Evolutionary conservation across 2,888 invertebrate species (phyloP), one percentile per base, ranked within the genome.

Genomic region (Onthophagus sagittarius): DNA sequence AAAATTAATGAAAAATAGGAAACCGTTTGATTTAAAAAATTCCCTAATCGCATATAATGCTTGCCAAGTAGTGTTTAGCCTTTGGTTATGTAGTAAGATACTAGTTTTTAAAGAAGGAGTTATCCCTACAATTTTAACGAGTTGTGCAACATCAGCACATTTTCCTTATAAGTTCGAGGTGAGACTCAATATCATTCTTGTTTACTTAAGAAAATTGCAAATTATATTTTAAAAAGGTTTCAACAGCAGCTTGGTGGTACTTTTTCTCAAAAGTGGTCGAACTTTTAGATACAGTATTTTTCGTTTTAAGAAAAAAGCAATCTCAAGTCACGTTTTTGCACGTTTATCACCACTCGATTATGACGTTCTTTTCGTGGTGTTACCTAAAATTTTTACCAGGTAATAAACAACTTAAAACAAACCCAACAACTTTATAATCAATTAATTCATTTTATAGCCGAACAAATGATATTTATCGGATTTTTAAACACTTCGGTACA

Each of bases 401-500:
- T 23, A 23, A 23, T 23, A 23, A 23, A 65, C 65, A 11, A 5
- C 7, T 64, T 14, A 64, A 11, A 13, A 13, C 64, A 15, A 15
- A 63, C n/a, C n/a, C 3, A 23, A 23, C 3, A 23, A 23, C 3
- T 23, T 3, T 23, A 23, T 23, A 92, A 0, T 81, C 91, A 0
- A 82, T 94, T 15, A 96, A 96, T 82, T 87, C 88, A 0, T 89
- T 92, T 75, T 85, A 77, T 86, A 92, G 94, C 95, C 83, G 96
- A 96, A 31, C 96, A 97, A 82, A 93, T 93, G 13, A 94, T 96
- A 0, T 89, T 97, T 0, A 91, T 96, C 23, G 95, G 96, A 0
- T 88, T 95, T 75, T 90, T 97, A 79, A 97, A 97, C 85, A 92
- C 95, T 0, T 92, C 95, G 83, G 93, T 96, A 0, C 96, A 96